These are phyloP conservation scores for Trochalopteron elliotii DNA, from an alignment of 2,113 vertebrate species.

Conservation along the genomic window DNA sequence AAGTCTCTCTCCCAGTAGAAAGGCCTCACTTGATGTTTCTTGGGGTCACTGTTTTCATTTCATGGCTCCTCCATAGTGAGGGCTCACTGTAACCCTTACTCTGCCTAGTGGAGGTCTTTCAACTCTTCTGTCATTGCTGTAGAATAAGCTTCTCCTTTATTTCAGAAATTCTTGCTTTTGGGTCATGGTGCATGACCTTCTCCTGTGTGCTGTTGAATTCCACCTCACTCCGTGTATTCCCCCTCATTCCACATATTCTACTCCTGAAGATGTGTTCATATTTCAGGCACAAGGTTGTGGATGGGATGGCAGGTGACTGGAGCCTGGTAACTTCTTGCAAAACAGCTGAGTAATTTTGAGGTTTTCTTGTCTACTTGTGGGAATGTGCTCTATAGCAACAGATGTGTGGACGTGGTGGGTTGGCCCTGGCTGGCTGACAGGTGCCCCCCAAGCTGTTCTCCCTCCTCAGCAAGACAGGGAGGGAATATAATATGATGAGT, in stretches of 20 bases:
- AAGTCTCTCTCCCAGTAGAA: not conserved
- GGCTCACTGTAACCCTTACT: not conserved
- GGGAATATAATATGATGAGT: not conserved
- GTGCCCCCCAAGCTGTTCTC: not conserved
- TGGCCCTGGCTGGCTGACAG: not conserved
- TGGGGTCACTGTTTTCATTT: not conserved
- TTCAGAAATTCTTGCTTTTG: not conserved
- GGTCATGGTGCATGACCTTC: not conserved
- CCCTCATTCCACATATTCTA: not conserved
- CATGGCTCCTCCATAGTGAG: not conserved
- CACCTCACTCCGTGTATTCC: not conserved
- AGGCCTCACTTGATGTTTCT: not conserved
- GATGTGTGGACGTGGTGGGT: rapidly evolving
- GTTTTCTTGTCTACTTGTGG: not conserved
- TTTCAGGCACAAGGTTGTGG: not conserved
- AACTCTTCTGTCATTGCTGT: not conserved
- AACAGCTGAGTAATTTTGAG: not conserved
- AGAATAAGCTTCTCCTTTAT: not conserved
- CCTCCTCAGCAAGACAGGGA: not conserved
- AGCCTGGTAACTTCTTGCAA: not conserved
- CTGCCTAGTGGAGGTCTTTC: not conserved
- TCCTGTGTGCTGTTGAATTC: not conserved
- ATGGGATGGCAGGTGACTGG: not conserved
- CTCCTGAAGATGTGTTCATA: not conserved
- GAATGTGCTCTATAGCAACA: not conserved